Evolutionary conservation across 53 echinoderm and acorn worm genomes (phyloP).

Genomic region (Temnopleurus reevesii): DNA sequence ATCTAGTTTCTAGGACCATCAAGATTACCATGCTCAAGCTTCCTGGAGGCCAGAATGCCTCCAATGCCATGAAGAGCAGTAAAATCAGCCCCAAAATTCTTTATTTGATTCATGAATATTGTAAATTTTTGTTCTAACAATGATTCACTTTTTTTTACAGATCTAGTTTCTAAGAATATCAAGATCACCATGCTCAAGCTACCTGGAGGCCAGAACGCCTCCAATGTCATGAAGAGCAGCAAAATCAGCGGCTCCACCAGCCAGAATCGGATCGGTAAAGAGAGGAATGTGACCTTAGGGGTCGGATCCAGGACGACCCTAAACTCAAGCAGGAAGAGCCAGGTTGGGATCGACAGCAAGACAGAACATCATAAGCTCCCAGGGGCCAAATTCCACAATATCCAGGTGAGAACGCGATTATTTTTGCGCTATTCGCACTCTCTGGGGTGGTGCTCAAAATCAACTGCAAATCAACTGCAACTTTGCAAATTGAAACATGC

Average conservation of each 20-base stretch:
- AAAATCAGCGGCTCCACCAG: conserved; percentile 73
- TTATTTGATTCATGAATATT: too few species aligned
- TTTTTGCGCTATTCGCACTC: too few species aligned
- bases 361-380: conserved; percentile 66
- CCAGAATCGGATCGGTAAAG: conserved; percentile 75
- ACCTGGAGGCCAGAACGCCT: conserved; percentile 48
- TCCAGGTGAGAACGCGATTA: conserved; percentile 48
- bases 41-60: not conserved
- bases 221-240: conserved; percentile 65
- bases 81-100: too few species aligned
- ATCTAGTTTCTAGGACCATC: too few species aligned
- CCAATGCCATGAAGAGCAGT: conserved; percentile 58
- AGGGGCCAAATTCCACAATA: conserved; percentile 54
- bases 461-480: too few species aligned
- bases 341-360: conserved; percentile 81
- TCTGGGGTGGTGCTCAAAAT: too few species aligned
- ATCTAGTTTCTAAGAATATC: not conserved
- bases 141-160: not conserved
- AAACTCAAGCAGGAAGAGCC: conserved; percentile 81
- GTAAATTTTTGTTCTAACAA: too few species aligned
- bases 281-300: conserved; percentile 74
- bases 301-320: conserved; percentile 81
- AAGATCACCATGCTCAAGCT: conserved; percentile 58
- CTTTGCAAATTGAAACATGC: too few species aligned
- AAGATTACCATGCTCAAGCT: conserved; percentile 31